Conservation (phyloP, 2,888 invertebrate genomes). For the Drosophila vallismaia region DNA sequence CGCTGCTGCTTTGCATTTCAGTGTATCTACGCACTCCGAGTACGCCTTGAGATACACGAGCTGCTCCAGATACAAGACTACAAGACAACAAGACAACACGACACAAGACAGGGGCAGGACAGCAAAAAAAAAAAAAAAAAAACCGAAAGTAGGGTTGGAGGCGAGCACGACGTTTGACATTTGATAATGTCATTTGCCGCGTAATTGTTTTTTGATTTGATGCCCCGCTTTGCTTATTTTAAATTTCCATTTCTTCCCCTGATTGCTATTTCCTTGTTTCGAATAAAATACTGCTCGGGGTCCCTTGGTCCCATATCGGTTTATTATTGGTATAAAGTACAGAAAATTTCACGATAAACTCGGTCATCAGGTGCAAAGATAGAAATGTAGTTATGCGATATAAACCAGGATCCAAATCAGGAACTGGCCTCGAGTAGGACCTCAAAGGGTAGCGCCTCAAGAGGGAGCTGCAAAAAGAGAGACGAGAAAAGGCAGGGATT, state of each 20-base stretch:
- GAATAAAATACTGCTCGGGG: neutral
- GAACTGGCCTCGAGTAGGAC: too few relatives aligned
- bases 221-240: slow-evolving; percentile 52
- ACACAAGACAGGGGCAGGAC: neutral
- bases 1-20: slow-evolving; percentile 66
- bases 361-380: neutral
- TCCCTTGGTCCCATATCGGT: neutral
- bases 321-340: neutral
- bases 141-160: neutral
- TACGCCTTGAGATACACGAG: slow-evolving; percentile 37
- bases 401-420: too few relatives aligned
- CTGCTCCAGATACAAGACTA: slow-evolving; percentile 25
- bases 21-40: neutral
- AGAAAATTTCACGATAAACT: neutral
- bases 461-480: neutral
- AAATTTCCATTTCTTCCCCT: slow-evolving; percentile 31
- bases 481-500: neutral
- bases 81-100: neutral
- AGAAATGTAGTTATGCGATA: neutral
- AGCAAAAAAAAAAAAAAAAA: neutral
- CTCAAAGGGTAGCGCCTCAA: neutral
- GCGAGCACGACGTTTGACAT: slow-evolving; percentile 77
- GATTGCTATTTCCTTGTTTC: slow-evolving; percentile 42
- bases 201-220: slow-evolving; percentile 78
- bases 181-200: slow-evolving; percentile 79